Conservation (phyloP, 2,888 invertebrate species). For the Megalurothrips usitatus region DNA sequence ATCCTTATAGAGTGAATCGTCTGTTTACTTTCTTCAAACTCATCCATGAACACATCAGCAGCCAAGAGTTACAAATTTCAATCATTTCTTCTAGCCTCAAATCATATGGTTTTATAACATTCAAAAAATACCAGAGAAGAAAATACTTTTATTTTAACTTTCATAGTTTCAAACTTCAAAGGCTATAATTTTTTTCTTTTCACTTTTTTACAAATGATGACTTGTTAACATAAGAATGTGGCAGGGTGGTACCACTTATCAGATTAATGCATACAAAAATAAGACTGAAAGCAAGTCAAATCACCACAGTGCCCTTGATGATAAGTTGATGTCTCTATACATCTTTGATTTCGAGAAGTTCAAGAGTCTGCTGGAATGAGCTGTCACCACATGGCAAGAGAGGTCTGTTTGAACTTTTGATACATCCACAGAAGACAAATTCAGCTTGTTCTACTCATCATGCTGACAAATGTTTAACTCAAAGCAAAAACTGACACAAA, state of each 20-base stretch:
- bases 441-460: too few relatives aligned
- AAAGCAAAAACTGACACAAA: not conserved
- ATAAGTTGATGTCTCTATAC: not conserved
- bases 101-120: conserved; percentile 14
- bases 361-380: too few relatives aligned
- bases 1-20: conserved; percentile 7
- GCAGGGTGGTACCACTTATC: not conserved
- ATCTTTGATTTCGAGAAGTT: too few relatives aligned
- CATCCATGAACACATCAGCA: conserved; percentile 12
- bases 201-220: not conserved
- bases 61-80: not conserved
- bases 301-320: not conserved
- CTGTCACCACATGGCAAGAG: too few relatives aligned
- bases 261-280: conserved; percentile 16
- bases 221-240: not conserved
- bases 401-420: too few relatives aligned
- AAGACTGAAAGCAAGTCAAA: conserved; percentile 8
- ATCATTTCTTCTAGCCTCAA: not conserved
- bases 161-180: not conserved
- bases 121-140: conserved; percentile 21
- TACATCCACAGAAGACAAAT: too few relatives aligned
- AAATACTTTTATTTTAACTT: not conserved
- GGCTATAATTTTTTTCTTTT: not conserved
- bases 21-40: not conserved
- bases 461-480: too few relatives aligned